Conservation (phyloP, 2,888 invertebrate genomes). For the Crocallis elinguaria region DNA sequence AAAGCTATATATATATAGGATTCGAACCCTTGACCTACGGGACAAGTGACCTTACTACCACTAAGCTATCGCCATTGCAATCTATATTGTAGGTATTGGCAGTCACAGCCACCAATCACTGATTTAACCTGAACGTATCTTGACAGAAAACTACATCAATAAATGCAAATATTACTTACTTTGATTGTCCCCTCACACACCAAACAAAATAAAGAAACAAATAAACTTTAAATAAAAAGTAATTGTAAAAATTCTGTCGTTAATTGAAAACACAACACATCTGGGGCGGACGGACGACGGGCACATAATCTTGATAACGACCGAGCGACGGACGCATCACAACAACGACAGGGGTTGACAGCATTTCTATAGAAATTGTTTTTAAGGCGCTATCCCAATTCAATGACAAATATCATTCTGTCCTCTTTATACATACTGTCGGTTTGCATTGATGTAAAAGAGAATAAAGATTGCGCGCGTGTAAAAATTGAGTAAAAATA, state of each 20-base stretch:
- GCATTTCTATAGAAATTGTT: slow-evolving; percentile 12
- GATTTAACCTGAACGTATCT: not conserved
- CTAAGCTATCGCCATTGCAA: too few relatives aligned
- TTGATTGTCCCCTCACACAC: not conserved
- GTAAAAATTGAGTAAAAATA: too few relatives aligned
- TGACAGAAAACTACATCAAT: too few relatives aligned
- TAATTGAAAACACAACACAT: slow-evolving; percentile 9
- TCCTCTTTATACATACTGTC: too few relatives aligned
- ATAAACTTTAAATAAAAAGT: not conserved
- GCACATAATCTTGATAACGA: slow-evolving; percentile 51
- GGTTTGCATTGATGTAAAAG: too few relatives aligned
- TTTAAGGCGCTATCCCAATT: not conserved
- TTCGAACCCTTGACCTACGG: too few relatives aligned
- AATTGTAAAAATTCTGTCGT: not conserved
- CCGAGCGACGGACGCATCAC: slow-evolving; percentile 35
- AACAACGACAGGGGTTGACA: slow-evolving; percentile 32
- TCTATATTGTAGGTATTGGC: too few relatives aligned
- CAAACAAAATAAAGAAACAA: not conserved
- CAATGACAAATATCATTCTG: too few relatives aligned
- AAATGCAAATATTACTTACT: not conserved
- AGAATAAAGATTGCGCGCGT: too few relatives aligned
- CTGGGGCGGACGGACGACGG: slow-evolving; percentile 25
- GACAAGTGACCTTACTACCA: too few relatives aligned
- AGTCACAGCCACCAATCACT: not conserved
- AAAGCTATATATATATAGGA: too few relatives aligned